Percentiles rank a stretch among this genome's conserved stretches.
These are phyloP conservation scores for Thera britannica DNA, from an alignment of 2,888 invertebrate genomes.

Conservation along the genomic window DNA sequence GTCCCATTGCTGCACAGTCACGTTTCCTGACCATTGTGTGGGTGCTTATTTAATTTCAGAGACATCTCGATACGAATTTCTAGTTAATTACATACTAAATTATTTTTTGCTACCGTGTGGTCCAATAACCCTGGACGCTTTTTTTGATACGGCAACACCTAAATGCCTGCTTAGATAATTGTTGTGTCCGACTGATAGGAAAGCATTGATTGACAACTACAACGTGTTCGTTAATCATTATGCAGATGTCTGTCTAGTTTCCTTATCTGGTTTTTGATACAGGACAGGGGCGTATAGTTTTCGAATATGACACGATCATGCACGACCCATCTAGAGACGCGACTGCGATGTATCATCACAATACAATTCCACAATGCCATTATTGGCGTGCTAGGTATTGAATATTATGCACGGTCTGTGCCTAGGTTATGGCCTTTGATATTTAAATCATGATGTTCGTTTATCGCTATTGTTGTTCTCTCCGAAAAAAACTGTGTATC, in stretches of 20 bases:
- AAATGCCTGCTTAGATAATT: constrained; percentile 58
- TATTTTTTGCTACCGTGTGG: constrained; percentile 53
- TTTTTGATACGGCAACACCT: constrained; percentile 54
- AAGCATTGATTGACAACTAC: constrained; percentile 72
- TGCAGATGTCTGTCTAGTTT: constrained; percentile 64
- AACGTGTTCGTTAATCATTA: constrained; percentile 66
- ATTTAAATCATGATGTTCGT: constrained; percentile 61
- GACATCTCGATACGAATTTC: constrained; percentile 70
- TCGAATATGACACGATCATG: constrained; percentile 65
- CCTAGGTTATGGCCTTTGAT: constrained; percentile 65
- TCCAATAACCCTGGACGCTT: constrained; percentile 60
- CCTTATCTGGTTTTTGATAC: constrained; percentile 68
- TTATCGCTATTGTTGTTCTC: constrained; percentile 68
- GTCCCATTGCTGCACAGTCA: constrained; percentile 77
- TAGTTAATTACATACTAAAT: constrained; percentile 72
- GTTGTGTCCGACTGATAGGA: constrained; percentile 54
- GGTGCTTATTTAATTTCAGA: constrained; percentile 70
- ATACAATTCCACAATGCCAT: constrained; percentile 61
- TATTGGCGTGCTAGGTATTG: constrained; percentile 63
- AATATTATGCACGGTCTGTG: constrained; percentile 57
- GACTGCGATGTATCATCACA: constrained; percentile 57
- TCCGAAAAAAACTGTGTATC: constrained; percentile 50
- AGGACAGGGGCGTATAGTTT: constrained; percentile 60
- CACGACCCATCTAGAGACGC: constrained; percentile 62
- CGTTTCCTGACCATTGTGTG: constrained; percentile 70